These are phyloP conservation scores for Crotalus adamanteus DNA, from an alignment of 2,797 vertebrate species.

Conservation along the genomic window DNA sequence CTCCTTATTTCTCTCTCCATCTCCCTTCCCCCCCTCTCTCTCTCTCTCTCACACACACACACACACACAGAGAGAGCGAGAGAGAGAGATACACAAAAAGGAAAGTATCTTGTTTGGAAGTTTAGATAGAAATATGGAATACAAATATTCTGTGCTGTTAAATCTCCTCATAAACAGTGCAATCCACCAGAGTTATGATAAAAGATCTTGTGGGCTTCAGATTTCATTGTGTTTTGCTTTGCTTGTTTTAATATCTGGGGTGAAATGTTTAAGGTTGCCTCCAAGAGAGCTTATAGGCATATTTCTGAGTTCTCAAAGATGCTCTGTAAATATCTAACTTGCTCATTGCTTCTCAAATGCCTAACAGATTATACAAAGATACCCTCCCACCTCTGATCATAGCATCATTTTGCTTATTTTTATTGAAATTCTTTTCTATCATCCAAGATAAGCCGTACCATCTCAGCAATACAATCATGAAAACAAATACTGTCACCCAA, in stretches of 20 bases:
- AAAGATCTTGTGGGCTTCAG: background rate
- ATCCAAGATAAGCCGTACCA: background rate
- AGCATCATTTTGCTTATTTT: background rate
- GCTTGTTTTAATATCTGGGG: background rate
- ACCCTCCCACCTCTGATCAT: background rate
- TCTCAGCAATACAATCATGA: background rate
- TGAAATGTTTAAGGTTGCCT: background rate
- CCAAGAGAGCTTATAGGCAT: background rate
- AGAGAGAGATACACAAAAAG: background rate
- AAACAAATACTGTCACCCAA: background rate
- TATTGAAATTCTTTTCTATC: background rate
- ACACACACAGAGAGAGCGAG: background rate
- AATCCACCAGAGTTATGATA: background rate
- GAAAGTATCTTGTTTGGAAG: background rate
- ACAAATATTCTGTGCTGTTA: background rate
- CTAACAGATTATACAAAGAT: background rate
- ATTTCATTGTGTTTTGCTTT: background rate
- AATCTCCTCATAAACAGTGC: background rate
- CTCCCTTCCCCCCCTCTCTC: too few relatives aligned
- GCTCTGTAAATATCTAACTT: background rate
- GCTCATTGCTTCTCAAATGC: background rate
- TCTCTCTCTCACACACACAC: background rate
- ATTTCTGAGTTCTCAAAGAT: background rate
- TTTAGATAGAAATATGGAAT: background rate
- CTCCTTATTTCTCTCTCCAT: too few relatives aligned